Conservation (phyloP, 2,797 vertebrate genomes). For the Xiphophorus birchmanni region DNA sequence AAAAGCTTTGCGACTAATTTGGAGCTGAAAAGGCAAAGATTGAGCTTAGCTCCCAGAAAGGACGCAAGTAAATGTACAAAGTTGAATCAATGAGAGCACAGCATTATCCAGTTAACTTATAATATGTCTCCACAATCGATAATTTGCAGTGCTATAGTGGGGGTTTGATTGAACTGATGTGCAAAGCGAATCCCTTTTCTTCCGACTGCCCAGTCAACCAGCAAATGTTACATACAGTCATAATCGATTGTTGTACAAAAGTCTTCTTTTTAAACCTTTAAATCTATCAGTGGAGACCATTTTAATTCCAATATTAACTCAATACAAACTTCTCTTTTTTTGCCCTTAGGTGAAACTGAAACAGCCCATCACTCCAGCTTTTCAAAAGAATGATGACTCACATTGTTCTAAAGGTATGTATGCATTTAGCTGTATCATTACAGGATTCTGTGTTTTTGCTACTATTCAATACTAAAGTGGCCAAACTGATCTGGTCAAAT, state of each 20-base stretch:
- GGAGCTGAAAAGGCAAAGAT: constrained; percentile 45
- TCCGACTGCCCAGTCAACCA: background rate
- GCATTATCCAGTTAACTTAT: constrained; percentile 42
- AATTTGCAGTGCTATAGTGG: constrained; percentile 25
- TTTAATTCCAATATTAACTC: background rate
- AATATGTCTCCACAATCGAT: constrained; percentile 53
- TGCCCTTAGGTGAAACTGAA: constrained; percentile 77
- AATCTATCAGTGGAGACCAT: background rate
- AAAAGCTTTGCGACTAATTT: constrained; percentile 72
- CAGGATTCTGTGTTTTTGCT: background rate
- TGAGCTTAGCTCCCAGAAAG: constrained; percentile 55
- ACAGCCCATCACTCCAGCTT: constrained; percentile 78
- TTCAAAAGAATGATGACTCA: constrained; percentile 51
- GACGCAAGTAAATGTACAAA: constrained; percentile 47
- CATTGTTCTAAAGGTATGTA: constrained; percentile 58
- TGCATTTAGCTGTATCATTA: background rate
- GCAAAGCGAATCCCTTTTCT: constrained; percentile 21
- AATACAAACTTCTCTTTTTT: background rate
- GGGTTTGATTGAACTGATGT: constrained; percentile 19
- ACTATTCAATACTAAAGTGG: background rate
- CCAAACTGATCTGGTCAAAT: background rate
- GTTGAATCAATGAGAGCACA: constrained; percentile 37
- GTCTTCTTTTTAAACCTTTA: constrained; percentile 1
- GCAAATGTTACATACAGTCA: background rate
- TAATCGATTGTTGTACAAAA: background rate